phyloP scores from a whole-genome alignment of 2,888 invertebrate species.

The Galeopsomyia nigrocyanea region DNA sequence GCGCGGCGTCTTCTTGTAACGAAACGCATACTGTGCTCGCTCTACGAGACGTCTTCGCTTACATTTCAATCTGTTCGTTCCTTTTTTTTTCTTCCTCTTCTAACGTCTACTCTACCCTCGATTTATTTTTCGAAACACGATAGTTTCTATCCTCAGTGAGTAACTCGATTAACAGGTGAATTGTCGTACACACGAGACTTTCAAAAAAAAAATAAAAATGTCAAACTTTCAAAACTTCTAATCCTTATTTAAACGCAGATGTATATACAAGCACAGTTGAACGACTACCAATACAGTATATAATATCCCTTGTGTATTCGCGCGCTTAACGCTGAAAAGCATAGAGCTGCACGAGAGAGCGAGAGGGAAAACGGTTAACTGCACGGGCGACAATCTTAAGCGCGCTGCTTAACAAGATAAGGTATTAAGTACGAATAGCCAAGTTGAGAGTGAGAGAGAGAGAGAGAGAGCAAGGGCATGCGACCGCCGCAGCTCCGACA shows the following conservation, averaged over 20 bases:
- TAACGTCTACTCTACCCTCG: slow-evolving; percentile 33
- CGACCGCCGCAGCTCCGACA: slow-evolving; percentile 55
- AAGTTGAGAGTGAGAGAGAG: slow-evolving; percentile 6
- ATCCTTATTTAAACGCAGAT: background rate
- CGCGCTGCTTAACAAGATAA: slow-evolving; percentile 66
- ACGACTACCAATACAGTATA: no score
- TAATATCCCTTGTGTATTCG: no score
- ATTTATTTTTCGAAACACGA: slow-evolving; percentile 48
- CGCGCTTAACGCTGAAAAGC: slow-evolving; percentile 1
- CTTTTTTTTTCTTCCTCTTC: slow-evolving; percentile 43
- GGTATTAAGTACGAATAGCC: slow-evolving; percentile 63
- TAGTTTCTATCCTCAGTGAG: slow-evolving; percentile 37
- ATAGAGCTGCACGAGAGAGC: slow-evolving; percentile 45
- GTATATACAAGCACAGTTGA: no score
- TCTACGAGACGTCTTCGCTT: slow-evolving; percentile 39
- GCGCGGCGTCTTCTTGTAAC: slow-evolving; percentile 35
- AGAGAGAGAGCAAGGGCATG: slow-evolving; percentile 48
- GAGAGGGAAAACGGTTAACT: slow-evolving; percentile 50
- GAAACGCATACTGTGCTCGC: slow-evolving; percentile 35
- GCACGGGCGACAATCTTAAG: slow-evolving; percentile 62
- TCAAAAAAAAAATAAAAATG: no score
- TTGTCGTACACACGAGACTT: no score
- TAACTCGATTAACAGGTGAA: no score
- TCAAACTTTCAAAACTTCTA: background rate
- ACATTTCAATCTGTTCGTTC: slow-evolving; percentile 52